Base-by-base conservation (phyloP, 2,797 vertebrate species). In the Anabas testudineus region DNA sequence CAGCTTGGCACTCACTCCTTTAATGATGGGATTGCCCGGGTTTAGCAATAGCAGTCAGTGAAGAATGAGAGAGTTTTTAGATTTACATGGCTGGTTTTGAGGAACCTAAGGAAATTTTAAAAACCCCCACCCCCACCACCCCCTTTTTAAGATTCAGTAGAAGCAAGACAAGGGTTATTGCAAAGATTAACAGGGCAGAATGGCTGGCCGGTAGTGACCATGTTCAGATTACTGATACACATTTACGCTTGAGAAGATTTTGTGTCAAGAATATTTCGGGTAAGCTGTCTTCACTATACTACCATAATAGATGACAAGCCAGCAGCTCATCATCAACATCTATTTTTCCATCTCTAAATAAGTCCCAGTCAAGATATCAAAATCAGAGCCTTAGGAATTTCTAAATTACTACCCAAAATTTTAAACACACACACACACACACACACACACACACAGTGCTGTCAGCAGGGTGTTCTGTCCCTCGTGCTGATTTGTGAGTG, bases 51-150 rank as follows among this genome's bases (percentile, higher is more conserved):
- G 13, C 61, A 52, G 12, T 13, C 18, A 41, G 30, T 42, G 39
- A 48, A 18, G 14, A 58, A 58, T 30, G 14, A 59, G 34, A 54
- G 34, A 34, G 2, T 32, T 53, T 28, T 65, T 22, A 56, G 13
- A 59, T 74, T 58, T 28, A 63, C 56, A 74, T 66, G 47, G 58
- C 7, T 53, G 14, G 18, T 15, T 76, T 78, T 87, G 36, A 83
- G 80, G 84, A 85, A 87, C 62, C 77, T 45, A 10, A 59, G 78
- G 60, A 76, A 78, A 61, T 80, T 51, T 78, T 0, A 66, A 21
- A 49, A 71, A 51, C 1, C 52, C 28, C 28, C n/a, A n/a, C n/a
- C n/a, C n/a, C n/a, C n/a, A n/a, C n/a, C n/a, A n/a, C n/a, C 30
- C 5, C 24, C 2, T 45, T 42, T 1, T 36, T 3, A 24, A 70